These are phyloP conservation scores for Dendrolimus punctatus DNA, from an alignment of 1,140 invertebrate genomes.

Conservation along the genomic window DNA sequence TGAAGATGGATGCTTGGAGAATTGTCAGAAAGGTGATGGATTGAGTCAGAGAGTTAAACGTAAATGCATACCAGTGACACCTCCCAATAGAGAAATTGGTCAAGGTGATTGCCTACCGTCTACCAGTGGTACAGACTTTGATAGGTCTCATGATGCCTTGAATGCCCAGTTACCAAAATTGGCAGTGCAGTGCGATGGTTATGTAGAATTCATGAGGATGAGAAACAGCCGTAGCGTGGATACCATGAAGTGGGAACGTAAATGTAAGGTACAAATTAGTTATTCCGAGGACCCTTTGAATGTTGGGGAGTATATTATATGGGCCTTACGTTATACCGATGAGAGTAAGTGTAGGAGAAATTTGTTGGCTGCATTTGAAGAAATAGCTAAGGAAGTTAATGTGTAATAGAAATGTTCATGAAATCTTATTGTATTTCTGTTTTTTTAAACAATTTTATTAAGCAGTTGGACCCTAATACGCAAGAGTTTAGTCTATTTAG, in stretches of 20 bases:
- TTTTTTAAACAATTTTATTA: too few species aligned
- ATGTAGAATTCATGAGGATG: constrained; percentile 69
- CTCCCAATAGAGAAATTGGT: constrained; percentile 50
- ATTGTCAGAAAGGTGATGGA: constrained; percentile 49
- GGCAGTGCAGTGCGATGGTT: constrained; percentile 64
- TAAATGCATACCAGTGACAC: constrained; percentile 38
- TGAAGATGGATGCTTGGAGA: constrained; percentile 20
- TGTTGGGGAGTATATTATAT: constrained; percentile 72
- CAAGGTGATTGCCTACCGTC: constrained; percentile 64
- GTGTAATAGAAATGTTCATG: constrained; percentile 7
- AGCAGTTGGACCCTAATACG: too few species aligned
- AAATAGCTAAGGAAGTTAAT: constrained; percentile 40
- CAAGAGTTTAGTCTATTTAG: too few species aligned
- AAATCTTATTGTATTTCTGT: constrained; percentile 3
- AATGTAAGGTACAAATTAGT: constrained; percentile 72
- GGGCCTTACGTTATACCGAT: constrained; percentile 72
- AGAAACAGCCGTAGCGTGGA: constrained; percentile 62
- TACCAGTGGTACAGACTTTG: constrained; percentile 52
- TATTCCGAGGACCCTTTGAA: constrained; percentile 67
- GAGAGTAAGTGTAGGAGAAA: constrained; percentile 73
- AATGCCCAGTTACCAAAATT: constrained; percentile 51
- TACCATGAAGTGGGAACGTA: constrained; percentile 71
- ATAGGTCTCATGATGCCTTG: constrained; percentile 43
- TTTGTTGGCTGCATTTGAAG: constrained; percentile 68
- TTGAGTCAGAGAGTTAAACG: constrained; percentile 24